Conservation (phyloP, 2,797 vertebrate genomes). For the Jordanella pulchra region DNA sequence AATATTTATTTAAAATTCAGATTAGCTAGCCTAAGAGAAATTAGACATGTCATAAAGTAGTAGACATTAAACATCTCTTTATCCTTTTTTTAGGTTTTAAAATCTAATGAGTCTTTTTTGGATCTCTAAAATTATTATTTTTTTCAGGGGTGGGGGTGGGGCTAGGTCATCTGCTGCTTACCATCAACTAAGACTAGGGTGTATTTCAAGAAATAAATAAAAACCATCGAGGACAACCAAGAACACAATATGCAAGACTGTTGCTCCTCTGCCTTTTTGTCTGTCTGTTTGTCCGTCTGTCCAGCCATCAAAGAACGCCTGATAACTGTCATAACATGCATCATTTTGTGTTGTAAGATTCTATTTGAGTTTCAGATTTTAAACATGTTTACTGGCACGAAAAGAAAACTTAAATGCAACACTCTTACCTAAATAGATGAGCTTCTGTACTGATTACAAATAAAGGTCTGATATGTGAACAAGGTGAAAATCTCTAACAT, state of each 20-base stretch:
- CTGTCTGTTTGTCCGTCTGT: background rate
- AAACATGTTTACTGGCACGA: too few species aligned
- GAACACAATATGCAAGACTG: slow-evolving; percentile 22
- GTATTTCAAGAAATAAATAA: slow-evolving; percentile 51
- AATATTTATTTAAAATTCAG: slow-evolving; percentile 54
- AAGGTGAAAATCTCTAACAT: too few species aligned
- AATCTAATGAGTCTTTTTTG: slow-evolving; percentile 17
- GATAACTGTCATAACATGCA: too few species aligned
- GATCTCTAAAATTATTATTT: slow-evolving; percentile 37
- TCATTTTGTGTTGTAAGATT: too few species aligned
- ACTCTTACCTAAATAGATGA: too few species aligned
- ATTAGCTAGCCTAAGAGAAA: slow-evolving; percentile 30
- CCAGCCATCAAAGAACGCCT: too few species aligned
- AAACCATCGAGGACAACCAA: slow-evolving; percentile 33
- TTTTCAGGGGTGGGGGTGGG: slow-evolving; percentile 20
- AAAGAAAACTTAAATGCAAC: too few species aligned
- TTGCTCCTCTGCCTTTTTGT: background rate
- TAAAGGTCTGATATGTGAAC: too few species aligned
- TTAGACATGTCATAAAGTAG: slow-evolving; percentile 21
- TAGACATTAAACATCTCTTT: slow-evolving; percentile 26
- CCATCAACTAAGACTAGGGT: too few species aligned
- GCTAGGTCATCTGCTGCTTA: too few species aligned
- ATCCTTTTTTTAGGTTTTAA: slow-evolving; percentile 16
- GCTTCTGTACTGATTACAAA: too few species aligned
- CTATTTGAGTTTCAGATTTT: too few species aligned